These are phyloP conservation scores for Heliocidaris erythrogramma DNA, from an alignment of 35 echinoderm and acorn worm species.

Conservation along the genomic window DNA sequence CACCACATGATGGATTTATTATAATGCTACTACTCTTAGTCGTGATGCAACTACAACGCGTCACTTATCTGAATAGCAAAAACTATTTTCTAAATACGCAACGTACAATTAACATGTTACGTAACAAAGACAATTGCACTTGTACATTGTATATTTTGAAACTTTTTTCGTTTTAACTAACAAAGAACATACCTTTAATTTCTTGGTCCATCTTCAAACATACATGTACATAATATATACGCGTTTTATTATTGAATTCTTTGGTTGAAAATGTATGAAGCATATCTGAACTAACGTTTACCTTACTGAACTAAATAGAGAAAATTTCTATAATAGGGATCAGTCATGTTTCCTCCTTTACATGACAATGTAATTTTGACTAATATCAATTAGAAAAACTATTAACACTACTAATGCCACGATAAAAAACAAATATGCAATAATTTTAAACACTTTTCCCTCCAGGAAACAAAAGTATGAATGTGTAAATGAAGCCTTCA, in stretches of 20 bases:
- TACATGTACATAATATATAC: not conserved
- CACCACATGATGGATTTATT: not conserved
- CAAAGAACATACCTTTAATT: conserved; percentile 14
- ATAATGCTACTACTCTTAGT: not conserved
- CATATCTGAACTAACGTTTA: not conserved
- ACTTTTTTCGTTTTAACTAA: conserved; percentile 6
- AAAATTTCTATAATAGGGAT: not conserved
- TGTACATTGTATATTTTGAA: not conserved
- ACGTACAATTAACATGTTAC: conserved; percentile 22
- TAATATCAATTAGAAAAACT: no score
- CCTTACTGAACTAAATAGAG: not conserved
- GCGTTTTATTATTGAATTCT: conserved; percentile 27
- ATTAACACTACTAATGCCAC: no score
- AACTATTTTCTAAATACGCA: not conserved
- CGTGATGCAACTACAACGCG: not conserved
- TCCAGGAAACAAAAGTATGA: no score
- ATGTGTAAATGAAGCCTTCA: no score
- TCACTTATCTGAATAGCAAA: not conserved
- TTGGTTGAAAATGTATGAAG: conserved; percentile 26
- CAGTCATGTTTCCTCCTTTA: not conserved
- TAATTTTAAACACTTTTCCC: no score
- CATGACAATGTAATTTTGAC: no score
- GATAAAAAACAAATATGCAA: no score
- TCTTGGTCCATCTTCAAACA: conserved; percentile 35
- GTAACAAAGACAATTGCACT: conserved; percentile 45